Percentiles rank a stretch among this genome's conserved stretches.
Evolutionary conservation across 2,113 vertebrate species (phyloP).

Genomic region (Crypturellus undulatus): DNA sequence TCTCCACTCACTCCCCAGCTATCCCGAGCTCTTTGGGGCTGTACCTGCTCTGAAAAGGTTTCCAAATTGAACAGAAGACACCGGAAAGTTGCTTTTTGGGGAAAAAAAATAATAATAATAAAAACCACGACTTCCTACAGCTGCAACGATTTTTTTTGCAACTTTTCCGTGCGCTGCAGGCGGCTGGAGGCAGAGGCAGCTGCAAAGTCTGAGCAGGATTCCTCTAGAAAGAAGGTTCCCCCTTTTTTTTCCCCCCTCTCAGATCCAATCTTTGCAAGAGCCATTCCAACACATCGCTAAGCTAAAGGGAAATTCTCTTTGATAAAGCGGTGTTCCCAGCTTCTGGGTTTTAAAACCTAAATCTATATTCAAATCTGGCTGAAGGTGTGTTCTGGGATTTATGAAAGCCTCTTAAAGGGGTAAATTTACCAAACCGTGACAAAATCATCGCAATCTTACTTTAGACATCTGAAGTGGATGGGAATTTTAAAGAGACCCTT

Average conservation of each 20-base stretch:
- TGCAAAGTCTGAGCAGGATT: conserved; percentile 76
- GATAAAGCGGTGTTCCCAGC: conserved; percentile 84
- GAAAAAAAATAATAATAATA: background rate
- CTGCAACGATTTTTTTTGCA: conserved; percentile 55
- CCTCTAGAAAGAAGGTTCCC: conserved; percentile 78
- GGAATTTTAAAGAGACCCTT: conserved; percentile 87
- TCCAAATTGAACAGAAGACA: conserved; percentile 73
- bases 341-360: conserved; percentile 95
- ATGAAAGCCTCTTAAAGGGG: conserved; percentile 98
- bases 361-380: conserved; percentile 99
- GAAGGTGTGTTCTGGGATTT: conserved; percentile 94
- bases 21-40: conserved; percentile 70
- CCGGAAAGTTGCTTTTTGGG: conserved; percentile 33
- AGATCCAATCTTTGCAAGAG: conserved; percentile 80
- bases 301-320: conserved; percentile 85
- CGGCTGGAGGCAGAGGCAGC: conserved; percentile 66
- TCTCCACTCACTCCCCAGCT: conserved; percentile 57
- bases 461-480: conserved; percentile 88
- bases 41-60: conserved; percentile 74
- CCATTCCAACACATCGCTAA: conserved; percentile 79
- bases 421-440: conserved; percentile 98
- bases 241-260: conserved; percentile 55
- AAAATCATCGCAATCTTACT: conserved; percentile 95
- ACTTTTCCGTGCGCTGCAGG: conserved; percentile 72
- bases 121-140: conserved; percentile 49